Percentiles rank a stretch among this genome's conserved stretches.
Evolutionary conservation across 2,888 invertebrate genomes (phyloP).

Genomic region (Tenthredo distinguenda): DNA sequence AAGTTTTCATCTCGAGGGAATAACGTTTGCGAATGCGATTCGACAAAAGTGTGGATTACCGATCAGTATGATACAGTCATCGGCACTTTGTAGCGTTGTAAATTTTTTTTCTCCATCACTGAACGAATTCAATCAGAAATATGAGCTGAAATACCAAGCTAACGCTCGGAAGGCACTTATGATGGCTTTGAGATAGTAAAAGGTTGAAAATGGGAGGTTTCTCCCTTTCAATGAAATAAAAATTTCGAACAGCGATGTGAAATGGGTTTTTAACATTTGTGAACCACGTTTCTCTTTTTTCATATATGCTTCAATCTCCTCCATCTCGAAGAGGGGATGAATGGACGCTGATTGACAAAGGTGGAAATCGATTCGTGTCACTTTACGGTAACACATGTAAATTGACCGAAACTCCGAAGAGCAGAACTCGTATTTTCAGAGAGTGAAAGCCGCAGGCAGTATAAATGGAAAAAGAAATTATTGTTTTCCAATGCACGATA

Average conservation of each 20-base stretch:
- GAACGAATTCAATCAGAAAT: background rate
- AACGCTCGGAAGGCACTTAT: background rate
- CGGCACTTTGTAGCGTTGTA: no score
- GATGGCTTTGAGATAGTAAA: background rate
- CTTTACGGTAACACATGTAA: background rate
- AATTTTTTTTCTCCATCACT: background rate
- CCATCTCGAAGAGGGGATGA: background rate
- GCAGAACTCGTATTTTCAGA: no score
- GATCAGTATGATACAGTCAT: no score
- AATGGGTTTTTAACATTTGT: background rate
- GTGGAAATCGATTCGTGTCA: background rate
- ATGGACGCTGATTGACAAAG: background rate
- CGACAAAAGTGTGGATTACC: background rate
- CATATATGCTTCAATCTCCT: background rate
- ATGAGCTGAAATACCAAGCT: background rate
- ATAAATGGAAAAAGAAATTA: background rate
- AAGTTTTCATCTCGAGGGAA: background rate
- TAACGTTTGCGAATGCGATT: background rate
- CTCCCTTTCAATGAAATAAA: background rate
- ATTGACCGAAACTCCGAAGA: background rate
- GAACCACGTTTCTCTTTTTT: background rate
- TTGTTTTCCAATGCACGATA: background rate
- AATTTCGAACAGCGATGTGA: background rate
- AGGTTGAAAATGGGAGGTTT: background rate
- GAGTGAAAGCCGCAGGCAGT: background rate